Evolutionary conservation across 2,797 vertebrate species (phyloP).

Genomic region (Hafferia zeledoni): DNA sequence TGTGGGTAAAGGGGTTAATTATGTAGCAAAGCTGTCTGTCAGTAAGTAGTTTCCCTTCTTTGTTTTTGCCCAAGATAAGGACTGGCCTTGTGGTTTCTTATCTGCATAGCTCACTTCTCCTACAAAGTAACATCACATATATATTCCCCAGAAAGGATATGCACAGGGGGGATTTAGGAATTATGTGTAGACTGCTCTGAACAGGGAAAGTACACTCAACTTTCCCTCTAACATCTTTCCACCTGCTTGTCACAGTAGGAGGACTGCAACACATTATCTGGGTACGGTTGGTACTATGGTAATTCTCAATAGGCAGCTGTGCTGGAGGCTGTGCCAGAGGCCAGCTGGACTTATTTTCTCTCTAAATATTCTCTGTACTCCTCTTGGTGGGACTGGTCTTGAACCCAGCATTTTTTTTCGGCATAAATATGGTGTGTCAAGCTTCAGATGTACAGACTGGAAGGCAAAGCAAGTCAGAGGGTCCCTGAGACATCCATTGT

Average conservation of each 20-base stretch:
- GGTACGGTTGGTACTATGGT: too few relatives aligned
- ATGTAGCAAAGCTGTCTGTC: not conserved
- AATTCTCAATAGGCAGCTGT: not conserved
- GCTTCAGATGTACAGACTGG: not conserved
- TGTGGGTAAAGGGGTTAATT: not conserved
- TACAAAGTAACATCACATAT: not conserved
- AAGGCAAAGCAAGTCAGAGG: not conserved
- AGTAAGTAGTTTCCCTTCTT: not conserved
- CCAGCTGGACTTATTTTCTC: not conserved
- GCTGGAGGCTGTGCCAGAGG: not conserved
- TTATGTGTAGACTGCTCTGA: not conserved
- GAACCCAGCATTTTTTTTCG: not conserved
- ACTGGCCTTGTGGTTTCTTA: not conserved
- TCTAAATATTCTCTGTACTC: not conserved
- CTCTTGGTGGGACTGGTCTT: not conserved
- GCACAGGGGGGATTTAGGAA: accelerated
- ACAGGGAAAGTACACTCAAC: not conserved
- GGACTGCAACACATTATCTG: not conserved
- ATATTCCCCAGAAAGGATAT: not conserved
- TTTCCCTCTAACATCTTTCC: not conserved
- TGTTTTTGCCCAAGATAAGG: not conserved
- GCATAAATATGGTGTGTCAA: not conserved
- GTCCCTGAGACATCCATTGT: accelerated
- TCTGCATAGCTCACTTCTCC: not conserved
- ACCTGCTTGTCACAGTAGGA: not conserved